Base-by-base conservation (phyloP, 2,888 invertebrate genomes). In the Molorchus minor region DNA sequence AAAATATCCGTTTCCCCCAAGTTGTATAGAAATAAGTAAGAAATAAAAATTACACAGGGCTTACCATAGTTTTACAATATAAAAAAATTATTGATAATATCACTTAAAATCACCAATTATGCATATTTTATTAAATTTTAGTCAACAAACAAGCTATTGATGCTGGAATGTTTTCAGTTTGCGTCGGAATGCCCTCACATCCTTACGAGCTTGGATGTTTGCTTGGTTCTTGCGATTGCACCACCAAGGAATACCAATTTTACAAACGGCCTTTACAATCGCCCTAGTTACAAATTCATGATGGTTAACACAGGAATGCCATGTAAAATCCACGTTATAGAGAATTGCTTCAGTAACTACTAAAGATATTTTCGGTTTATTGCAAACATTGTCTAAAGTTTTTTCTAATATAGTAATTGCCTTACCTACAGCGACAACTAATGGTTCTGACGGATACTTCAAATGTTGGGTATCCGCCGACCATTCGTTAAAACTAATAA, bases 231-330 rank as follows among this genome's bases (percentile, higher is more conserved):
- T 33, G 2, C 33, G 2, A 2, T 49, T 53, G 12, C 53, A 53
- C 53, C 53, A 53, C 53, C 53, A 53, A 13, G 20, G 47, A 21
- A 52, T 53, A 0, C 53, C 45, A 3, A 49, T 53, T 17, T 45
- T 45, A n/a, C 53, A 53, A 2, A 16, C 17, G 10, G 35, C 33
- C 38, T 30, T 20, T 21, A 56, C n/a, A 12, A 45, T 54, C 13
- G 25, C 19, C 15, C 17, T 7, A 12, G 13, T 30, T 40, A 47
- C 45, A 30, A 40, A 8, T 17, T 35, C 15, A 12, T 8, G 17
- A 21, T 51, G 51, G 10, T 15, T 10, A 21, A 1, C 3, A 51
- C 19, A 40, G 10, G 38, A 20, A 10, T 40, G 17, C 19, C 15
- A 20, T 7, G 20, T 1, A 35, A 51, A 51, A 21, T 15, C n/a